These are phyloP conservation scores for Notolabrus celidotus DNA, from an alignment of 2,797 vertebrate species.

Conservation along the genomic window DNA sequence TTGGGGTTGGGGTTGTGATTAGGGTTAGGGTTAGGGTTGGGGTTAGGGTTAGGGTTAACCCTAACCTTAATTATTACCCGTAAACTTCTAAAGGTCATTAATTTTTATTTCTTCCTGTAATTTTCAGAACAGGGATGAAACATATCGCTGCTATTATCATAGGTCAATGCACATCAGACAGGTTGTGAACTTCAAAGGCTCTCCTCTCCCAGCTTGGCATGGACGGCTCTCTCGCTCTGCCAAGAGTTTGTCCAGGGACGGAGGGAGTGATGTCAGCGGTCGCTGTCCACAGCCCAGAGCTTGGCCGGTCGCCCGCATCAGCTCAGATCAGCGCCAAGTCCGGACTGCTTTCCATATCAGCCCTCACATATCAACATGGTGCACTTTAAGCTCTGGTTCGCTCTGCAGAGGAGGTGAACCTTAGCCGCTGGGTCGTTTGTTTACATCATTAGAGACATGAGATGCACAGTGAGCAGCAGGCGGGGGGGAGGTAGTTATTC, in stretches of 20 bases:
- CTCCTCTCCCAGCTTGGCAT: slow-evolving; percentile 31
- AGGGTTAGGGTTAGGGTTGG: no score
- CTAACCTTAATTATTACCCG: no score
- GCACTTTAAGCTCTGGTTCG: slow-evolving; percentile 1
- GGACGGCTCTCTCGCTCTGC: slow-evolving; percentile 28
- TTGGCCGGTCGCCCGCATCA: slow-evolving; percentile 23
- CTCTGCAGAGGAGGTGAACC: slow-evolving; percentile 33
- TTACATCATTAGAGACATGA: slow-evolving; percentile 27
- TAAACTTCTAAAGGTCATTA: slow-evolving; percentile 34
- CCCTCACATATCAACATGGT: slow-evolving; percentile 2
- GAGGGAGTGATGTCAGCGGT: slow-evolving; percentile 43
- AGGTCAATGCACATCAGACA: slow-evolving; percentile 54
- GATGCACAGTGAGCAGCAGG: background rate
- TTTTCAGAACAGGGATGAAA: slow-evolving; percentile 44
- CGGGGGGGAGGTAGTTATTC: background rate
- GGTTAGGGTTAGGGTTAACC: no score
- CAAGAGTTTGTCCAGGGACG: slow-evolving; percentile 39
- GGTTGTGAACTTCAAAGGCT: slow-evolving; percentile 49
- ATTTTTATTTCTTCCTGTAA: slow-evolving; percentile 6
- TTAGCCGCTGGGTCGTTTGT: slow-evolving; percentile 13
- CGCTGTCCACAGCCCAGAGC: background rate
- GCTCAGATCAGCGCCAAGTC: slow-evolving; percentile 18
- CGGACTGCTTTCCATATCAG: slow-evolving; percentile 8
- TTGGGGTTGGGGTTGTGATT: no score
- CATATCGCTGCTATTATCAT: slow-evolving; percentile 37